Conservation (phyloP, 2,888 invertebrate species). For the Lepidochrysops patricia region DNA sequence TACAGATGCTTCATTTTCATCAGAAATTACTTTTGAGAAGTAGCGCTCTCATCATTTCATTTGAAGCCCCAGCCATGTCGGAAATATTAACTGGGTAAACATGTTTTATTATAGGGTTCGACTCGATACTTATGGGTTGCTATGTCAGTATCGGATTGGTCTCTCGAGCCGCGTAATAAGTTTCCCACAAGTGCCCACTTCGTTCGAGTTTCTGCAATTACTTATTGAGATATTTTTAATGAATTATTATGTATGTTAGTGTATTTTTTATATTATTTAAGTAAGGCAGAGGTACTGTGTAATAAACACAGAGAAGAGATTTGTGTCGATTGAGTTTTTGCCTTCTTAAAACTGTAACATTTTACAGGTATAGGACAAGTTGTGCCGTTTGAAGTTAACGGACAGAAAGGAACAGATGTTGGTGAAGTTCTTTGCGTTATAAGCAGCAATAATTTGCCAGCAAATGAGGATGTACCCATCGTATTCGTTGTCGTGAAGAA, state of each 20-base stretch:
- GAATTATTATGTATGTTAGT: neutral
- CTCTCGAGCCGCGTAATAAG: slow-evolving; percentile 18
- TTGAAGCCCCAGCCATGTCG: neutral
- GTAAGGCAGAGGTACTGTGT: no score
- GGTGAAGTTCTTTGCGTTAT: slow-evolving; percentile 49
- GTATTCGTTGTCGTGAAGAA: slow-evolving; percentile 50
- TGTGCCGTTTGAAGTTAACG: slow-evolving; percentile 37
- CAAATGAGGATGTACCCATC: slow-evolving; percentile 51
- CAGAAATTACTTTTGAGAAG: neutral
- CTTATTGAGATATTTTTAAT: slow-evolving; percentile 11
- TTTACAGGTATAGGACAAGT: slow-evolving; percentile 48
- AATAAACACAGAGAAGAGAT: no score
- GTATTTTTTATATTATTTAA: neutral
- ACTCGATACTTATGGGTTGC: neutral
- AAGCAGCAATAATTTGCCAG: slow-evolving; percentile 49
- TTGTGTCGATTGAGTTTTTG: no score
- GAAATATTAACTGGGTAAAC: neutral
- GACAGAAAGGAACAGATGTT: slow-evolving; percentile 37
- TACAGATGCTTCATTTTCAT: neutral
- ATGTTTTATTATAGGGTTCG: neutral
- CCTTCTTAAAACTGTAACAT: no score
- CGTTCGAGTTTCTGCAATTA: slow-evolving; percentile 15
- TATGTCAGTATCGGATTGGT: slow-evolving; percentile 14
- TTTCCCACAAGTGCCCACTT: slow-evolving; percentile 19
- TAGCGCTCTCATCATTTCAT: neutral